A percentile compares a stretch with the other conserved stretches of the same genome.
Conservation (phyloP, 2,888 invertebrate genomes). For the Drosophila dives region DNA sequence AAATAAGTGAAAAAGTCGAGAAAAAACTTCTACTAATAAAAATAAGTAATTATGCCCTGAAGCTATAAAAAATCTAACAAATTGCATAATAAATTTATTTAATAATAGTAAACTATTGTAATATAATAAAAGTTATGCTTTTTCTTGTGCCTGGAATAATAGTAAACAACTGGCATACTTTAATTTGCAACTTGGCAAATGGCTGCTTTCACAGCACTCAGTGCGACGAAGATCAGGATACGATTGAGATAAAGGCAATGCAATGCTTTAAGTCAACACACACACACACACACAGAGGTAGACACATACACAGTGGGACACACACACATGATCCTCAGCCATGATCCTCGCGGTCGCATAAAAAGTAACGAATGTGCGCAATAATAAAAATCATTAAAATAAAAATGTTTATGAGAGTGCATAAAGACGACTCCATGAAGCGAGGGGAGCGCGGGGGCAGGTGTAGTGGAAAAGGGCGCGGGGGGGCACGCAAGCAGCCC, state of each 20-base stretch:
- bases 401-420: constrained; percentile 83
- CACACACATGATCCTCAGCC: constrained; percentile 1
- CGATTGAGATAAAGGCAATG: constrained; percentile 34
- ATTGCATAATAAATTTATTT: background rate
- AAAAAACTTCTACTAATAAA: background rate
- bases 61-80: background rate
- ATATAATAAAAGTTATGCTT: background rate
- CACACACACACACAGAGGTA: background rate
- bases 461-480: constrained; percentile 30
- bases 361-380: constrained; percentile 81
- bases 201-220: constrained; percentile 33
- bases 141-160: background rate
- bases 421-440: constrained; percentile 64
- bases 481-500: constrained; percentile 10
- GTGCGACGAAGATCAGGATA: constrained; percentile 48
- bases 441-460: background rate
- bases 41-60: background rate
- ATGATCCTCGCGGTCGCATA: constrained; percentile 54
- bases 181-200: constrained; percentile 16
- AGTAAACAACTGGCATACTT: background rate
- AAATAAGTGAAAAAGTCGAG: too few relatives aligned
- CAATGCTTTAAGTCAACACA: constrained; percentile 5
- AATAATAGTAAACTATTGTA: background rate
- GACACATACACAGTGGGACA: background rate
- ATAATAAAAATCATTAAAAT: constrained; percentile 83